These are phyloP conservation scores for Brachyhypopomus occidentalis DNA, from an alignment of 2,113 vertebrate species.

Conservation along the genomic window DNA sequence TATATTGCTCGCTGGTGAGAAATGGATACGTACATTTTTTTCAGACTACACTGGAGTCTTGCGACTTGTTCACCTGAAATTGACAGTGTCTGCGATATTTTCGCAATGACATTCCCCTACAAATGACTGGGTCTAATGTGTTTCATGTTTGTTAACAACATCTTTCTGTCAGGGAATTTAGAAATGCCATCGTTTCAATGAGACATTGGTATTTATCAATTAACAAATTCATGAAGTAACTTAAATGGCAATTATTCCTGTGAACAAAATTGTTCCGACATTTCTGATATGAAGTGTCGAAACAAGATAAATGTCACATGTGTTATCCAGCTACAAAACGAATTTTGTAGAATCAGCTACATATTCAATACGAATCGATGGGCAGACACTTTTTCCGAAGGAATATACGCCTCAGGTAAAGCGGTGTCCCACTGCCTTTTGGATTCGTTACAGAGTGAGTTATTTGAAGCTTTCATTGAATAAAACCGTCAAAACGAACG, in stretches of 20 bases:
- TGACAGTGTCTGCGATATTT: neutral
- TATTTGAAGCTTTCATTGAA: conserved; percentile 3
- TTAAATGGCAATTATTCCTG: neutral
- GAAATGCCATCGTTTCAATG: neutral
- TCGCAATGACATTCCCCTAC: neutral
- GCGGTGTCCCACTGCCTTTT: neutral
- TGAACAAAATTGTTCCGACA: neutral
- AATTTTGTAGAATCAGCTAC: neutral
- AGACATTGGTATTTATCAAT: neutral
- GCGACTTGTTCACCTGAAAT: too few relatives aligned
- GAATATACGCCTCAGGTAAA: too few relatives aligned
- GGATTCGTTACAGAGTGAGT: neutral
- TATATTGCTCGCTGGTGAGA: too few relatives aligned
- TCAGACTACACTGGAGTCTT: too few relatives aligned
- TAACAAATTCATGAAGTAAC: neutral
- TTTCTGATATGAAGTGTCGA: neutral
- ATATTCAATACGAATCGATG: neutral
- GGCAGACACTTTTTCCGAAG: neutral
- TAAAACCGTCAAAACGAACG: neutral
- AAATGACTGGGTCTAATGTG: too few relatives aligned
- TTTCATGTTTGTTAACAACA: neutral
- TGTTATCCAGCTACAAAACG: neutral
- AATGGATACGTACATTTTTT: too few relatives aligned
- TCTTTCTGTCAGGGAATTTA: neutral
- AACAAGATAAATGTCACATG: neutral